Evolutionary conservation across 2,113 vertebrate species (phyloP).

Genomic region (Corythornis cristatus): DNA sequence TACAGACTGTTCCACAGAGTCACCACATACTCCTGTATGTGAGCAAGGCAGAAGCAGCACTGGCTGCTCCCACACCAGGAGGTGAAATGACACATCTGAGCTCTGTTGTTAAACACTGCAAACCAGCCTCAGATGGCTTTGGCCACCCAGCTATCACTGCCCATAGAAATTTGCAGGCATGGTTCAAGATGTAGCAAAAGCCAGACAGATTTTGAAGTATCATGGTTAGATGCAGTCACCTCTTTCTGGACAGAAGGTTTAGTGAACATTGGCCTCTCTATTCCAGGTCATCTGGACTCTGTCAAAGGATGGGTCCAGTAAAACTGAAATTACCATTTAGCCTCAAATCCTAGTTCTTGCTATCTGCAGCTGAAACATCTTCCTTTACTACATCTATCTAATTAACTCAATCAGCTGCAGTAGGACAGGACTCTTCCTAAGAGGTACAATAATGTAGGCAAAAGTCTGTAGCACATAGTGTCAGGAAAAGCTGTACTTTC

Average conservation of each 20-base stretch:
- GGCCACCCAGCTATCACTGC: not conserved
- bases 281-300: not conserved
- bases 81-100: not conserved
- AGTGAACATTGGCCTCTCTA: not conserved
- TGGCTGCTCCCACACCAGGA: not conserved
- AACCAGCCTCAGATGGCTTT: not conserved
- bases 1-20: not conserved
- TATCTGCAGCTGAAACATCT: not conserved
- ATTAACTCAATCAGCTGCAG: not conserved
- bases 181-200: not conserved
- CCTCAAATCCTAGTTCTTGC: not conserved
- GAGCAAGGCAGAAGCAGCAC: not conserved
- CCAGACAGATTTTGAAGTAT: not conserved
- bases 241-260: not conserved
- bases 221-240: not conserved
- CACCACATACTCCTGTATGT: fast-evolving
- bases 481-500: not conserved
- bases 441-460: not conserved
- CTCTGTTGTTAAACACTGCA: not conserved
- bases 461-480: not conserved
- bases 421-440: not conserved
- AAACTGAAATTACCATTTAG: not conserved
- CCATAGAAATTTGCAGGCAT: not conserved
- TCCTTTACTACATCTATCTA: not conserved
- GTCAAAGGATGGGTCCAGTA: not conserved